These are phyloP conservation scores for Acleris holmiana DNA, from an alignment of 2,888 invertebrate species.

Conservation along the genomic window DNA sequence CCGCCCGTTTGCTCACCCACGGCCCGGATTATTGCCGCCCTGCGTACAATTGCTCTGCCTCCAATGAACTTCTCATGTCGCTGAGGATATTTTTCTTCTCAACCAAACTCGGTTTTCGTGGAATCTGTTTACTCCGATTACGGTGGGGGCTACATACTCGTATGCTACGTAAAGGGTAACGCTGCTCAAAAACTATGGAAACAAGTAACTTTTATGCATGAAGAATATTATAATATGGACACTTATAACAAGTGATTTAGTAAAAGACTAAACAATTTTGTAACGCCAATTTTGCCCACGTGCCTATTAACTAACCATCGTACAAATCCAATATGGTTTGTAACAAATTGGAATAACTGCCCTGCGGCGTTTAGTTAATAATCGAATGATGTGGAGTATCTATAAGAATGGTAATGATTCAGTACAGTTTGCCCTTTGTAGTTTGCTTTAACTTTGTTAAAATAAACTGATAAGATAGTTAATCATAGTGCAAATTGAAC, in stretches of 20 bases:
- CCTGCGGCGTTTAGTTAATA: not conserved
- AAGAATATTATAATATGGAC: too few relatives aligned
- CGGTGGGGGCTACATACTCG: constrained; percentile 11
- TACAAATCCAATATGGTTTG: too few relatives aligned
- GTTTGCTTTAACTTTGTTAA: not conserved
- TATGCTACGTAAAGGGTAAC: constrained; percentile 3
- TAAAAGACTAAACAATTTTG: too few relatives aligned
- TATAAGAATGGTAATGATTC: too few relatives aligned
- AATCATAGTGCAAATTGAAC: not conserved
- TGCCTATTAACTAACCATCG: too few relatives aligned
- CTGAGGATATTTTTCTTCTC: constrained; percentile 49
- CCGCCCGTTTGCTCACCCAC: constrained; percentile 49
- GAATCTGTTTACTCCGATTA: constrained; percentile 30
- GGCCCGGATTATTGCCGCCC: constrained; percentile 52
- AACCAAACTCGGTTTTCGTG: constrained; percentile 29
- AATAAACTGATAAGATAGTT: not conserved
- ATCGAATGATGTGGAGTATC: not conserved
- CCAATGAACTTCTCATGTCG: constrained; percentile 58
- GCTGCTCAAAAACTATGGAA: constrained; percentile 13
- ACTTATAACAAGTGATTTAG: too few relatives aligned
- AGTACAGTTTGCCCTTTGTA: too few relatives aligned
- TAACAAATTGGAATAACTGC: too few relatives aligned
- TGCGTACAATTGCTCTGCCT: constrained; percentile 57
- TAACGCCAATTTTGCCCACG: too few relatives aligned
- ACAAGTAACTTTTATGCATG: not conserved